phyloP scores from a whole-genome alignment of 2,113 vertebrate species.

The Elanus axillaris region DNA sequence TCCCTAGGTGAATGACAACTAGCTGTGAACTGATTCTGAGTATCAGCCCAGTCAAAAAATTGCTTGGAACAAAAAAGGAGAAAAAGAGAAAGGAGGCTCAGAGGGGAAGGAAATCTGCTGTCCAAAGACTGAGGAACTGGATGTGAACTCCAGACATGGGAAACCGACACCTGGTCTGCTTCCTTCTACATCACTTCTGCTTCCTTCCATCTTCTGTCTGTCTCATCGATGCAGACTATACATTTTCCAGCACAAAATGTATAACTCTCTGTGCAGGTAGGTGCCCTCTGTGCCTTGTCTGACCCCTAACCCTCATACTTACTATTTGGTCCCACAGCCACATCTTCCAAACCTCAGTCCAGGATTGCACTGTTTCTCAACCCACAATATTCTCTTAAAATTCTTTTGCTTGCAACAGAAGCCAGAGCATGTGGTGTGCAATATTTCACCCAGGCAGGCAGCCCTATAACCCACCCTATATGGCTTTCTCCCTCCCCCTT shows the following conservation, averaged over 20 bases:
- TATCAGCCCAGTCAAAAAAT: not conserved
- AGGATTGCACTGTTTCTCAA: not conserved
- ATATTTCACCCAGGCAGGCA: not conserved
- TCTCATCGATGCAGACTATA: not conserved
- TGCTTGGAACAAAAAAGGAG: not conserved
- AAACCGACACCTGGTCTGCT: not conserved
- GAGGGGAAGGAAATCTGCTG: not conserved
- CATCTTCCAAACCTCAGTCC: not conserved
- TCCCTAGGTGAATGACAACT: not conserved
- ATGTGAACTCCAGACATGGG: not conserved
- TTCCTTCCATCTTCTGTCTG: not conserved
- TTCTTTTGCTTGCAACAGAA: not conserved
- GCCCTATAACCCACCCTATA: not conserved
- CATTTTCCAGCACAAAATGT: not conserved
- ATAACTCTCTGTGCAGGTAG: fast-evolving
- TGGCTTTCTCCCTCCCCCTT: not conserved
- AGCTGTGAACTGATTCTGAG: not conserved
- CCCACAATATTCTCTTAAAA: not conserved
- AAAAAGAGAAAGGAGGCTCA: not conserved
- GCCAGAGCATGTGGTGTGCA: not conserved
- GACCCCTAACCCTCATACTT: not conserved
- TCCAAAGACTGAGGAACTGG: not conserved
- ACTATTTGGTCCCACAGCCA: not conserved
- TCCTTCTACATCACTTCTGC: not conserved
- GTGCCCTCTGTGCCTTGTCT: not conserved